Percentiles rank a stretch among this genome's conserved stretches.
These are phyloP conservation scores for Falco naumanni DNA, from an alignment of 2,797 vertebrate genomes.

Conservation along the genomic window DNA sequence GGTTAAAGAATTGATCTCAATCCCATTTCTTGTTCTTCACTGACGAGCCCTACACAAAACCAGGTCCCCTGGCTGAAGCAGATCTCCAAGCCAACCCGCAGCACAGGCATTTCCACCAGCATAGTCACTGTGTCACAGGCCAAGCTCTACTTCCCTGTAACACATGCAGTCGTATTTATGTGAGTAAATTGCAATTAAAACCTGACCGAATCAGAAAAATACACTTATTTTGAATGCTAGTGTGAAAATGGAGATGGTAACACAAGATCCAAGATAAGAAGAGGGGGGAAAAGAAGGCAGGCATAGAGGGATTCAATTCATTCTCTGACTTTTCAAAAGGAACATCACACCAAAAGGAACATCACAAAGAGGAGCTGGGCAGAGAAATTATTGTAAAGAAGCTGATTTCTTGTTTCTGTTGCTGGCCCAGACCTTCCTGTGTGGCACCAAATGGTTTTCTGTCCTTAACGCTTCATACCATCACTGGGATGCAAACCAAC, in stretches of 20 bases:
- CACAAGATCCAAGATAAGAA: not conserved
- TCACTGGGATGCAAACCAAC: not conserved
- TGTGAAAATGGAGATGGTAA: not conserved
- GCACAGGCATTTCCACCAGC: not conserved
- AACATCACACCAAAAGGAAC: not conserved
- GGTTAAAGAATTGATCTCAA: not conserved
- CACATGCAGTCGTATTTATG: not conserved
- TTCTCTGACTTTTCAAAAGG: not conserved
- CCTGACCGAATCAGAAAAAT: not conserved
- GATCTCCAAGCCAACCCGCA: not conserved
- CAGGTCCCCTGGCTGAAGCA: not conserved
- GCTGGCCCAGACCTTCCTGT: not conserved
- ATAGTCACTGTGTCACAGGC: not conserved
- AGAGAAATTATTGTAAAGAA: not conserved
- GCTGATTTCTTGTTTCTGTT: not conserved
- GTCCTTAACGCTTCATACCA: not conserved
- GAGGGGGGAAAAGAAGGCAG: rapidly evolving
- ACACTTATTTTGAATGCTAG: not conserved
- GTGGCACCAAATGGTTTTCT: not conserved
- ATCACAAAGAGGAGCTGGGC: not conserved
- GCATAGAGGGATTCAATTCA: not conserved
- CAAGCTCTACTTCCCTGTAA: not conserved
- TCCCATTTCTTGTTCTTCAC: not conserved
- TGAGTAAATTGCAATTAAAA: not conserved
- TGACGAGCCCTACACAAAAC: not conserved